Base-by-base conservation (phyloP, 2,113 vertebrate genomes). In the Clinocottus analis region DNA sequence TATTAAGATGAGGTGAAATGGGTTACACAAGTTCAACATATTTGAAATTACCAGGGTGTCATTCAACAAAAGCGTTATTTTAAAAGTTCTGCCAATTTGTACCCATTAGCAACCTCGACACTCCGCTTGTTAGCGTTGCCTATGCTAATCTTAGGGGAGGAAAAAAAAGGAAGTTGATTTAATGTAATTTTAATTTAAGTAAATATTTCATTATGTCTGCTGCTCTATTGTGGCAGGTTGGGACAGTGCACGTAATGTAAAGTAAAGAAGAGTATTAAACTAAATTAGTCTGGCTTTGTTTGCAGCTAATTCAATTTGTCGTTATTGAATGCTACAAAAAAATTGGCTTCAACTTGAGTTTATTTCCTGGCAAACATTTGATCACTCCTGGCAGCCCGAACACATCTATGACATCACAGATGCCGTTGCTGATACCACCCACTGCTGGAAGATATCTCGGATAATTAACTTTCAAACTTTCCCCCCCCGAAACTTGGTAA, bases 381-480 rank as follows among this genome's bases (percentile, higher is more conserved):
- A 63, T 63, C 19, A 60, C 33, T 60, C 23, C 17, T 56, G 5
- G 43, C 62, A 64, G 67, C 25, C 55, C 41, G 37, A 31, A 66
- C 25, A 68, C 45, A 69, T 51, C 64, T 64, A 19, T 62, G 25
- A 77, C 47, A 70, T 25, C 35, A 33, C 6, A 1, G 43, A 21
- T 35, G 55, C 43, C 31, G 51, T 41, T 0, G 6, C 70, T 35
- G 37, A 70, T 31, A 76, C 68, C 56, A 56, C 72, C 51, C 21
- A 35, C 68, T 55, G 63, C 37, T 41, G 7, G 8, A 56, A 59
- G 63, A 74, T 19, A 63, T 14, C 16, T 51, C 3, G 7, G 47
- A 49, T 49, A 75, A 72, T 75, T 33, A 63, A 61, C 33, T 45
- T 66, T 41, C 27, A 14, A 64, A 27, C 31, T 70, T 67, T 27